Conservation (phyloP, 1,140 invertebrate species). For the Brachionus asplanchnoidis region DNA sequence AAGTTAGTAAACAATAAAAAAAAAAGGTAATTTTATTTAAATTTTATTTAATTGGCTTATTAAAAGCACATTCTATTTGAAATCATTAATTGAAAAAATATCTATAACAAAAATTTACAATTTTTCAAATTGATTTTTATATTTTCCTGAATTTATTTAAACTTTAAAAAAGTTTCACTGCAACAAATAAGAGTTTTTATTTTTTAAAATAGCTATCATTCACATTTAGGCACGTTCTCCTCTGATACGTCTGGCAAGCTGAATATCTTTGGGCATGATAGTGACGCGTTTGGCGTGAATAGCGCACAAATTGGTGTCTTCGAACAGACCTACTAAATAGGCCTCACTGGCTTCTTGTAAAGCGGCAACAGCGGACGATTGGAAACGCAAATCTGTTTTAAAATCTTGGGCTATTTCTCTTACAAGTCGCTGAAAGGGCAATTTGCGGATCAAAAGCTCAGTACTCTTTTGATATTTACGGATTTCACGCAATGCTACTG, state of each 20-base stretch:
- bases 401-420: constrained; percentile 79
- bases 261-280: constrained; percentile 93
- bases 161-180: neutral
- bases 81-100: neutral
- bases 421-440: constrained; percentile 77
- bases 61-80: constrained; percentile 14
- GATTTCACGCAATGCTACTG: constrained; percentile 77
- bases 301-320: constrained; percentile 87
- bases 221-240: constrained; percentile 51
- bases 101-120: constrained; percentile 37
- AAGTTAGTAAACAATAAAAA: neutral
- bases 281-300: constrained; percentile 89
- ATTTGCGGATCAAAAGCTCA: constrained; percentile 72
- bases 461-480: constrained; percentile 78
- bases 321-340: constrained; percentile 77
- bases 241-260: constrained; percentile 58
- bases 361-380: constrained; percentile 58
- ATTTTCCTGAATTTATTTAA: neutral
- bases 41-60: constrained; percentile 27
- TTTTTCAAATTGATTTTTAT: neutral
- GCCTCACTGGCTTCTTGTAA: constrained; percentile 76
- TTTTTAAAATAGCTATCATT: constrained; percentile 8
- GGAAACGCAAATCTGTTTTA: constrained; percentile 64
- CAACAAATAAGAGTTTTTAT: constrained; percentile 4
- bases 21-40: neutral